These are phyloP conservation scores for Chrysemys picta DNA, from an alignment of 2,113 vertebrate genomes.

Conservation along the genomic window DNA sequence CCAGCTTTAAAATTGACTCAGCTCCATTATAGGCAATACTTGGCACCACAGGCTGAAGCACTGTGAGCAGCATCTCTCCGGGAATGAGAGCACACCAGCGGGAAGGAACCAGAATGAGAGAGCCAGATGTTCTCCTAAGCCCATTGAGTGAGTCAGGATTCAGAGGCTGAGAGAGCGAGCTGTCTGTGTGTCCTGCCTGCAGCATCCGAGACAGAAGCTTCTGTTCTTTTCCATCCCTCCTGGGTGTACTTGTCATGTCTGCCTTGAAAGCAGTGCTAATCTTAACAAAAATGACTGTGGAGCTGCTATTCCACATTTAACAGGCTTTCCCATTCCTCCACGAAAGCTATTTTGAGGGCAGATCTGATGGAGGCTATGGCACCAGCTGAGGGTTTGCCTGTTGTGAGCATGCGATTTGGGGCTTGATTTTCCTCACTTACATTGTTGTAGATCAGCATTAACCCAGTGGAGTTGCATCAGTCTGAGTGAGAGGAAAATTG, in stretches of 20 bases:
- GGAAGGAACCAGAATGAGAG: conserved; percentile 25
- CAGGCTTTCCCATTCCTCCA: neutral
- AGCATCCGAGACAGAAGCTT: conserved; percentile 47
- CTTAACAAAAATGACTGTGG: neutral
- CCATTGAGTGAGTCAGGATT: conserved; percentile 40
- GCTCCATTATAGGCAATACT: neutral
- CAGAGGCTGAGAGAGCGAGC: conserved; percentile 9
- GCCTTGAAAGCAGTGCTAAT: neutral
- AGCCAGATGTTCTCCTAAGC: conserved; percentile 59
- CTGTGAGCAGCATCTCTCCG: conserved; percentile 16
- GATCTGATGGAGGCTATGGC: neutral
- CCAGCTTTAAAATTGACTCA: conserved; percentile 31
- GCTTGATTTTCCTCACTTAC: neutral
- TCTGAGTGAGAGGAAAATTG: conserved; percentile 26
- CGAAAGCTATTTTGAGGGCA: neutral
- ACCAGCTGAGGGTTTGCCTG: conserved; percentile 20
- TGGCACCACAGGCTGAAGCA: neutral
- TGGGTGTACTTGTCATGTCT: neutral
- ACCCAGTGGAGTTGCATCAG: neutral
- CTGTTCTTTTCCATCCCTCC: conserved; percentile 17
- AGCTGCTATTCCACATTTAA: neutral
- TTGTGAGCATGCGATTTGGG: neutral
- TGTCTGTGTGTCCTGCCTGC: conserved; percentile 41
- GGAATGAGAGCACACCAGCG: conserved; percentile 23
- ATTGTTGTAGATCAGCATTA: neutral